A percentile compares a stretch with the other conserved stretches of the same genome.
Evolutionary conservation across 2,888 invertebrate genomes (phyloP).

Genomic region (Polydrusus cervinus): DNA sequence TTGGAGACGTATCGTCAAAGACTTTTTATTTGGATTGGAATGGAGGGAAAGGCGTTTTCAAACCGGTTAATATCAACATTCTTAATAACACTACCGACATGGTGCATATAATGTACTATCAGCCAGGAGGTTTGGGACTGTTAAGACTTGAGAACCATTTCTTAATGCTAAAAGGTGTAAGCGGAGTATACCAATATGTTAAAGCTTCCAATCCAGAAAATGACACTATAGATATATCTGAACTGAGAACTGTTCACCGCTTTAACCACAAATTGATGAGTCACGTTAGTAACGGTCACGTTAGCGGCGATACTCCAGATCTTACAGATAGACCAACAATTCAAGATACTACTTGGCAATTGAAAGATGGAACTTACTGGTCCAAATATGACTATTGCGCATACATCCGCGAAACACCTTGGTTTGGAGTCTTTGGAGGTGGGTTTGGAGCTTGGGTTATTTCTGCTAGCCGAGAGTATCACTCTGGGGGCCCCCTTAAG

Average conservation of each 20-base stretch:
- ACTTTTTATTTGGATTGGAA: constrained; percentile 45
- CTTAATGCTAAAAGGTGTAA: constrained; percentile 12
- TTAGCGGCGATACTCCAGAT: constrained; percentile 24
- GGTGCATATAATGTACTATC: constrained; percentile 31
- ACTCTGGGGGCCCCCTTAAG: constrained; percentile 36
- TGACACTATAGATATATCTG: constrained; percentile 11
- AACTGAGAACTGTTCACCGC: constrained; percentile 32
- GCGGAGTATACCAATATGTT: constrained; percentile 35
- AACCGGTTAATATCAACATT: constrained; percentile 9
- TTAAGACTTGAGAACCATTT: constrained; percentile 34
- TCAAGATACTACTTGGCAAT: constrained; percentile 40
- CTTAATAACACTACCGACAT: constrained; percentile 25
- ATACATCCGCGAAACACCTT: constrained; percentile 36
- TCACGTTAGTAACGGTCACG: constrained; percentile 19
- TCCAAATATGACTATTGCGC: constrained; percentile 36
- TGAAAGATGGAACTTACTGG: constrained; percentile 34
- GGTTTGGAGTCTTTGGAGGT: constrained; percentile 39
- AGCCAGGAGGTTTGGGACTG: constrained; percentile 1
- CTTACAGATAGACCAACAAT: constrained; percentile 10
- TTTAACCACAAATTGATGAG: constrained; percentile 8
- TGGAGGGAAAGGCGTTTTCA: constrained; percentile 24
- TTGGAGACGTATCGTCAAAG: constrained; percentile 13
- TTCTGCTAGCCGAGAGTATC: constrained; percentile 24
- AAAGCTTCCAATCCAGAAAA: constrained; percentile 8
- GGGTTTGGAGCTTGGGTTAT: constrained; percentile 32